These are phyloP conservation scores for Talpa occidentalis DNA, from an alignment of 2,113 vertebrate genomes.

Conservation along the genomic window DNA sequence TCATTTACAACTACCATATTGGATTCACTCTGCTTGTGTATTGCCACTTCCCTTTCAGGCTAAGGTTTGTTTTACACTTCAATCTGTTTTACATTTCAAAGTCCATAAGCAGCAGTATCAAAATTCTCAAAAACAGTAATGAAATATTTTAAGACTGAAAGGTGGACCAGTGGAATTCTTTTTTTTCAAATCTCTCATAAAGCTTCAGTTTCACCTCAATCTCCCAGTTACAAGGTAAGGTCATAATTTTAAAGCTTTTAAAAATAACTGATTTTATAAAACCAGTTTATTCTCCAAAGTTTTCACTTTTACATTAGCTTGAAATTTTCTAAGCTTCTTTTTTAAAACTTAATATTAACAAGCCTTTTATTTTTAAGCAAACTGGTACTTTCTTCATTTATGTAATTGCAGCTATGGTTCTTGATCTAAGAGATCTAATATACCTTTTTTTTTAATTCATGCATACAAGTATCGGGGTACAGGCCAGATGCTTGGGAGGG, in stretches of 20 bases:
- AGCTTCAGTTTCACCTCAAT: background rate
- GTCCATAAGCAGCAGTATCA: slow-evolving; percentile 6
- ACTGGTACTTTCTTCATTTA: background rate
- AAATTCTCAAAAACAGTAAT: slow-evolving; percentile 34
- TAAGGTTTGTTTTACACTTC: slow-evolving; percentile 54
- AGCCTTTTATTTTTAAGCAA: background rate
- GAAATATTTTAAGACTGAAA: slow-evolving; percentile 37
- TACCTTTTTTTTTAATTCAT: background rate
- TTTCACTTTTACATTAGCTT: background rate
- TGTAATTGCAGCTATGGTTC: background rate
- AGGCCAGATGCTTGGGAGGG: too few species aligned
- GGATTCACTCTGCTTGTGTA: slow-evolving; percentile 6
- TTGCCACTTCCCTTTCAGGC: background rate
- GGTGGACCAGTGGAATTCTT: background rate
- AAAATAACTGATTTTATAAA: background rate
- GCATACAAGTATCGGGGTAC: too few species aligned
- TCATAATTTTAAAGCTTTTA: background rate
- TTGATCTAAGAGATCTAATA: background rate
- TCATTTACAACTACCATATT: slow-evolving; percentile 63
- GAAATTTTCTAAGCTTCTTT: background rate
- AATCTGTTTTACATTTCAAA: slow-evolving; percentile 71
- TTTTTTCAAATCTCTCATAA: slow-evolving; percentile 43
- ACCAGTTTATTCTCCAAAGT: slow-evolving; percentile 18
- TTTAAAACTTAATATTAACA: too few species aligned
- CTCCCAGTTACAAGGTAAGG: background rate